Evolutionary conservation across 2,113 vertebrate genomes (phyloP), one percentile per base, ranked within the genome.

Genomic region (Eublepharis macularius): DNA sequence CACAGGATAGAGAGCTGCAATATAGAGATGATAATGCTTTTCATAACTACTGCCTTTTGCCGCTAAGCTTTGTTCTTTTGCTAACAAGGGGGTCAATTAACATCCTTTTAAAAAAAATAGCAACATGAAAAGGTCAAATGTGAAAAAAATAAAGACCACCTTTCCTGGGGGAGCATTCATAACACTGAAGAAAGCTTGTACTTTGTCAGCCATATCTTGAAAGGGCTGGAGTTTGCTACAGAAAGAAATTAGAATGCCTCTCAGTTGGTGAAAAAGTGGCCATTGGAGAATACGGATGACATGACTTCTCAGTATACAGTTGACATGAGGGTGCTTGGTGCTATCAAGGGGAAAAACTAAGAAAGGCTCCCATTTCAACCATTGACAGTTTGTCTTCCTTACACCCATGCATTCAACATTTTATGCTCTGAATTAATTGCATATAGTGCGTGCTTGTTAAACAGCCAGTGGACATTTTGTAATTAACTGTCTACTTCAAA

Each of bases 201-300:
- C 76, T 92, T 87, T 93, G 76, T 75, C 84, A 95, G 86, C 76
- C 92, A 36, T 68, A 91, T 87, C 88, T 91, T 92, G 92, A 89
- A 87, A 90, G 92, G 83, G 80, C 88, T 87, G 6, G 88, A 89
- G 89, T 91, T 90, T 91, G 92, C 87, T 29, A 43, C 85, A 80
- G 88, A 90, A 88, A 91, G 89, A 95, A 94, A 95, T 93, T 95
- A 92, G 88, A 93, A 91, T 94, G 91, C 94, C 90, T 94, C 90
- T 85, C 89, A 65, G 85, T 26, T 91, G 68, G 76, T 91, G 85
- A 95, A 86, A 76, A 88, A 86, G 84, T 73, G 82, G 69, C 87
- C 86, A 93, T 87, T 77, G 72, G 76, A 94, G 87, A 89, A 84
- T 43, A 74, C 65, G 87, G 80, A 73, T 94, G 86, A 57, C 88